A percentile compares a stretch with the other conserved stretches of the same genome.
Evolutionary conservation across 1,140 invertebrate species (phyloP).

Genomic region (Meteorus sp.): DNA sequence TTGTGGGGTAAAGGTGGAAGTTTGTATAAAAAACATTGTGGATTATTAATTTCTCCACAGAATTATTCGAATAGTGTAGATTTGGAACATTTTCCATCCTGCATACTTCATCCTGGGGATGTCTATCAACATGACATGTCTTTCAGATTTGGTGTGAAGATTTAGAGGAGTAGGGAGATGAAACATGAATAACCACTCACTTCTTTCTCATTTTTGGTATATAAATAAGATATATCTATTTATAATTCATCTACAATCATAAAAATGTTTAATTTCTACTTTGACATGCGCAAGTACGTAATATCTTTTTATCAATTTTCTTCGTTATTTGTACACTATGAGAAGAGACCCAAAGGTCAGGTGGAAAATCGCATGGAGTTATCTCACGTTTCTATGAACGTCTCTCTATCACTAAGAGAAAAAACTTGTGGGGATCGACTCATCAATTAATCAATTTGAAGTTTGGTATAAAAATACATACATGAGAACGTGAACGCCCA

Average conservation of each 20-base stretch:
- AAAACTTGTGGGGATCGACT: not conserved
- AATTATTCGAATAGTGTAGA: slow-evolving; percentile 67
- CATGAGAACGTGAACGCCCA: too few relatives aligned
- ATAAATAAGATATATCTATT: slow-evolving; percentile 5
- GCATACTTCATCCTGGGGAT: slow-evolving; percentile 60
- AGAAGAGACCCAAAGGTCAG: not conserved
- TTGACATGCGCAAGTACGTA: not conserved
- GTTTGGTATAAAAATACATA: slow-evolving; percentile 21
- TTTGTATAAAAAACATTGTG: slow-evolving; percentile 61
- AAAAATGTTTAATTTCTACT: slow-evolving; percentile 12
- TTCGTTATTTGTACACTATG: slow-evolving; percentile 22
- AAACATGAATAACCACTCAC: slow-evolving; percentile 3
- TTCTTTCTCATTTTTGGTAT: not conserved
- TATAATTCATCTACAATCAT: slow-evolving; percentile 8
- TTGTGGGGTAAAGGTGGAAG: slow-evolving; percentile 60
- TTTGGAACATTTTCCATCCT: slow-evolving; percentile 55
- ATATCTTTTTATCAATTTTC: not conserved
- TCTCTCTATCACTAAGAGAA: not conserved
- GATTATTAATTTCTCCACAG: slow-evolving; percentile 67
- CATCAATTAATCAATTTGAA: slow-evolving; percentile 10
- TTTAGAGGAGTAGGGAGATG: too few relatives aligned
- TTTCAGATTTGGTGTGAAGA: slow-evolving; percentile 53
- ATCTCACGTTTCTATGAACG: not conserved
- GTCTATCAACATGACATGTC: slow-evolving; percentile 58
- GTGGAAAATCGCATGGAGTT: not conserved